Evolutionary conservation across 2,113 vertebrate genomes (phyloP).

Genomic region (Tinamus guttatus): DNA sequence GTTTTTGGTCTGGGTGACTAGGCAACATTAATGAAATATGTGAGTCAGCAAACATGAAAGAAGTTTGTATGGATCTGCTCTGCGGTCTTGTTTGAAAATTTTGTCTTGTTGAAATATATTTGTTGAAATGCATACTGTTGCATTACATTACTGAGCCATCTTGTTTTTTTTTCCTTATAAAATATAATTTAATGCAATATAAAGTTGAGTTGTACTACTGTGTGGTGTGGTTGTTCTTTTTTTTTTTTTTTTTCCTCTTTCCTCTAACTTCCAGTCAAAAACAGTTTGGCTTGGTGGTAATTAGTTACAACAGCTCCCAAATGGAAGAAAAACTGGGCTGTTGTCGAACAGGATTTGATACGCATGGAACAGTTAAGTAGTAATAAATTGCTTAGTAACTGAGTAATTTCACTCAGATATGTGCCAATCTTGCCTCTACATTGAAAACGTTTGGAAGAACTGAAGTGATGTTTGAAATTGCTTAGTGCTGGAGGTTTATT

Average conservation of each 20-base stretch:
- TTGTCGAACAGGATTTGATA: conserved; percentile 51
- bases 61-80: not conserved
- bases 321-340: conserved; percentile 30
- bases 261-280: not conserved
- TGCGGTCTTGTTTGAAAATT: not conserved
- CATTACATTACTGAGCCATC: not conserved
- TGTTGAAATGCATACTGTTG: not conserved
- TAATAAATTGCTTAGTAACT: conserved; percentile 58
- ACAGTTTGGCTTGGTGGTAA: conserved; percentile 28
- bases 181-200: not conserved
- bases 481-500: conserved; percentile 61
- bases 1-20: not conserved
- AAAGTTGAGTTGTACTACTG: not conserved
- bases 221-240: too few species aligned
- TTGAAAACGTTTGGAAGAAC: conserved; percentile 48
- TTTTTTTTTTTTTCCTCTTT: not conserved
- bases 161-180: not conserved
- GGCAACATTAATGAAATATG: not conserved
- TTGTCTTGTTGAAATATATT: not conserved
- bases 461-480: conserved; percentile 45
- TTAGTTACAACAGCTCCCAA: conserved; percentile 47
- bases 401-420: conserved; percentile 47
- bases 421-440: conserved; percentile 50
- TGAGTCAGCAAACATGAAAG: not conserved
- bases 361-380: conserved; percentile 64